Evolutionary conservation across 2,888 invertebrate species (phyloP).

Genomic region (Callinectes sapidus): DNA sequence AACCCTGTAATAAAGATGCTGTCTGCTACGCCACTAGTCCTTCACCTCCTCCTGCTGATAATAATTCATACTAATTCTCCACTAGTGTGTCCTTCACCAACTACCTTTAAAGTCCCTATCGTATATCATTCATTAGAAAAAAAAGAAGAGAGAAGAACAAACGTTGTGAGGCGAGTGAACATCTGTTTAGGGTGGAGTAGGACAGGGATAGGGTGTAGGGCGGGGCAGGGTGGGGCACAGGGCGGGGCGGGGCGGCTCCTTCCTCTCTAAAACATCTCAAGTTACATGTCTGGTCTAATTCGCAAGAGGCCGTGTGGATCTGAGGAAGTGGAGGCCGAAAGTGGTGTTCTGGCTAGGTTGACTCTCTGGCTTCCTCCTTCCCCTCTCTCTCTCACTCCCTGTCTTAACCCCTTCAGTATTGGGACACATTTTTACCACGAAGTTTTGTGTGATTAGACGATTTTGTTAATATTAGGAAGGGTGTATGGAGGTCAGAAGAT

Average conservation of each 20-base stretch:
- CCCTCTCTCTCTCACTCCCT: background rate
- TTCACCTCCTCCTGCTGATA: no score
- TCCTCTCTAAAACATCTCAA: background rate
- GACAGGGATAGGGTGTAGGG: background rate
- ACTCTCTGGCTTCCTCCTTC: background rate
- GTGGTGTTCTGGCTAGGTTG: background rate
- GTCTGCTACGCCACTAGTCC: no score
- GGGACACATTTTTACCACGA: no score
- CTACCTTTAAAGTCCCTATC: background rate
- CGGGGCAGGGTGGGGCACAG: background rate
- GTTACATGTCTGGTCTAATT: conserved; percentile 22
- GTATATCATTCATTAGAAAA: background rate
- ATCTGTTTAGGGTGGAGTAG: background rate
- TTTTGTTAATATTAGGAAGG: no score
- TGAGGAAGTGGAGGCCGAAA: background rate
- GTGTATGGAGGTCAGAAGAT: no score
- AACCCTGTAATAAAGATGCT: no score
- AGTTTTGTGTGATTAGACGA: no score
- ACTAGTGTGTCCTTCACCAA: background rate
- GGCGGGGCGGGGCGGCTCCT: conserved; percentile 2
- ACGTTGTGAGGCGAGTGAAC: background rate
- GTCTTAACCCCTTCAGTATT: no score
- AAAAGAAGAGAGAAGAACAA: background rate
- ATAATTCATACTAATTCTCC: background rate
- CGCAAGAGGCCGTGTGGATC: background rate